Conservation (phyloP, 2,888 invertebrate species). For the Microplitis deprimator region DNA sequence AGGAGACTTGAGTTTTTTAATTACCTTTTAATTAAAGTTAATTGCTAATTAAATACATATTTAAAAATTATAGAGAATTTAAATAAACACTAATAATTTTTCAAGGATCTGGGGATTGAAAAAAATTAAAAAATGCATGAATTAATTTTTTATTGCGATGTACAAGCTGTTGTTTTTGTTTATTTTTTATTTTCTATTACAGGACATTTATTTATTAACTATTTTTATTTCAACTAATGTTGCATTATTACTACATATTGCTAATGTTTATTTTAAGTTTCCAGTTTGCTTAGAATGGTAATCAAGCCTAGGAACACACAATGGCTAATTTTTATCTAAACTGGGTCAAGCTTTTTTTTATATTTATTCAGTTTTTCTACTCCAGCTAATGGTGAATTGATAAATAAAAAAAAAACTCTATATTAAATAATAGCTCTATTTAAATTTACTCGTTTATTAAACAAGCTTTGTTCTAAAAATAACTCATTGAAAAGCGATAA, state of each 20-base stretch:
- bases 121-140: neutral
- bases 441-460: neutral
- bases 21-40: too few relatives aligned
- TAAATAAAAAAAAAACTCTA: neutral
- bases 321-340: conserved; percentile 4
- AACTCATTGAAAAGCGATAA: neutral
- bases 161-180: neutral
- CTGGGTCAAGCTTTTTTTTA: neutral
- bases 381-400: neutral
- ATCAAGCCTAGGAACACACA: conserved; percentile 6
- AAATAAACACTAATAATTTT: neutral
- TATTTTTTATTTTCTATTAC: neutral
- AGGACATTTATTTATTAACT: neutral
- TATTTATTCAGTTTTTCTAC: neutral
- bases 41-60: too few relatives aligned
- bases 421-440: neutral
- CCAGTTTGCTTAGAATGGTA: neutral
- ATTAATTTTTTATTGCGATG: conserved; percentile 13
- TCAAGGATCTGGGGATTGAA: neutral
- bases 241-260: neutral
- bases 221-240: neutral
- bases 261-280: neutral
- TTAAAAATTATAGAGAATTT: too few relatives aligned
- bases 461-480: neutral
- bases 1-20: too few relatives aligned